Evolutionary conservation across 1,140 invertebrate species (phyloP).

Genomic region (Drosophila orena): DNA sequence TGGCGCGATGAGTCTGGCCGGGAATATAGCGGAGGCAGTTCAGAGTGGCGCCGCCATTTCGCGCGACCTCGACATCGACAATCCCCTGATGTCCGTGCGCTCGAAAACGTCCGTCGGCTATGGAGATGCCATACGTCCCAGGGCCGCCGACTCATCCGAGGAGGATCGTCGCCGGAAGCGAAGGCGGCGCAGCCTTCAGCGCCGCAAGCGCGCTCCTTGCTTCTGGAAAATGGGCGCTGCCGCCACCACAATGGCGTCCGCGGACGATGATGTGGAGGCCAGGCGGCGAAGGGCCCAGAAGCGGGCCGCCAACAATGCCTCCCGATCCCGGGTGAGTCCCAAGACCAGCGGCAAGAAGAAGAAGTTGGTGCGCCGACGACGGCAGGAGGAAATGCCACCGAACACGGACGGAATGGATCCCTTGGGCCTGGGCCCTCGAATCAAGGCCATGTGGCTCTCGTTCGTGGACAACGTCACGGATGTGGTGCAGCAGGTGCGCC

Average conservation of each 20-base stretch:
- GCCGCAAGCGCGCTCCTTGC: conserved; percentile 54
- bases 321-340: conserved; percentile 40
- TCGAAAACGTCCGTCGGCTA: conserved; percentile 55
- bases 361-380: conserved; percentile 38
- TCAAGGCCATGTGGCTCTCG: conserved; percentile 52
- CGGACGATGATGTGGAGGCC: conserved; percentile 63
- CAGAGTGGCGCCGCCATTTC: conserved; percentile 48
- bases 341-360: conserved; percentile 43
- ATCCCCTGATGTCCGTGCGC: conserved; percentile 40
- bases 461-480: conserved; percentile 52
- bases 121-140: conserved; percentile 62
- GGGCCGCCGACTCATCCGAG: conserved; percentile 35
- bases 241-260: conserved; percentile 27
- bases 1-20: conserved; percentile 51
- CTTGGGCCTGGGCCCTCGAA: conserved; percentile 25
- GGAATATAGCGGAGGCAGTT: conserved; percentile 38
- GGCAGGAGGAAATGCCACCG: conserved; percentile 19
- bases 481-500: conserved; percentile 51
- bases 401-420: neutral
- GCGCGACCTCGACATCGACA: conserved; percentile 46
- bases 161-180: conserved; percentile 46
- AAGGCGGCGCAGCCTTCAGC: conserved; percentile 9
- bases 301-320: conserved; percentile 58
- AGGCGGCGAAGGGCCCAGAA: conserved; percentile 40
- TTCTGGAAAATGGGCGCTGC: conserved; percentile 43